Conservation (phyloP, 2,888 invertebrate species). For the Xestia xanthographa region DNA sequence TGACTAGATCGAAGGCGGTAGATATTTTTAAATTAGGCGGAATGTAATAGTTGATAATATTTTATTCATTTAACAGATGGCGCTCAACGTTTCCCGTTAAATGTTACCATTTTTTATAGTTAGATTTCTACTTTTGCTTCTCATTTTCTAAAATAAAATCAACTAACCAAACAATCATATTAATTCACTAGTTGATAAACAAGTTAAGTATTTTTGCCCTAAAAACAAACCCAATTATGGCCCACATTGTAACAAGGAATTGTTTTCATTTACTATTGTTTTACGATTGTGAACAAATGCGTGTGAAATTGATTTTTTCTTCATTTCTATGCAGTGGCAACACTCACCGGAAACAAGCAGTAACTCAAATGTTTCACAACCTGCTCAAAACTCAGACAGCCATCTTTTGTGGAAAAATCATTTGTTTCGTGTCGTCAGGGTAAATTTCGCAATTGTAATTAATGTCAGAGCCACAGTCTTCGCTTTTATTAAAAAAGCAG, state of each 20-base stretch:
- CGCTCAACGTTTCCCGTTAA: conserved; percentile 52
- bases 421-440: conserved; percentile 93
- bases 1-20: conserved; percentile 43
- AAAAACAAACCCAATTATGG: no score
- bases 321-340: conserved; percentile 70
- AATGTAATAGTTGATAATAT: conserved; percentile 12
- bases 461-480: conserved; percentile 99
- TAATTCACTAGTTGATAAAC: neutral
- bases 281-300: neutral
- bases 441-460: conserved; percentile 95
- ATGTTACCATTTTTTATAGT: conserved; percentile 30
- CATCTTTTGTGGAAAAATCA: conserved; percentile 94
- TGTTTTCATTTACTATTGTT: neutral
- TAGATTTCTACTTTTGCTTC: neutral
- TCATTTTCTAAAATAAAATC: neutral
- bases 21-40: conserved; percentile 51
- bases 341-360: conserved; percentile 86
- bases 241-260: neutral
- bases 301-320: neutral
- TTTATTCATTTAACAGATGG: conserved; percentile 59
- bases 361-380: conserved; percentile 90
- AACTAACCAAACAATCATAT: neutral
- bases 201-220: neutral
- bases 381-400: conserved; percentile 91
- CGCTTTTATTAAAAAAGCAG: conserved; percentile 98